These are phyloP conservation scores for Champsocephalus gunnari DNA, from an alignment of 2,797 vertebrate genomes.

Conservation along the genomic window DNA sequence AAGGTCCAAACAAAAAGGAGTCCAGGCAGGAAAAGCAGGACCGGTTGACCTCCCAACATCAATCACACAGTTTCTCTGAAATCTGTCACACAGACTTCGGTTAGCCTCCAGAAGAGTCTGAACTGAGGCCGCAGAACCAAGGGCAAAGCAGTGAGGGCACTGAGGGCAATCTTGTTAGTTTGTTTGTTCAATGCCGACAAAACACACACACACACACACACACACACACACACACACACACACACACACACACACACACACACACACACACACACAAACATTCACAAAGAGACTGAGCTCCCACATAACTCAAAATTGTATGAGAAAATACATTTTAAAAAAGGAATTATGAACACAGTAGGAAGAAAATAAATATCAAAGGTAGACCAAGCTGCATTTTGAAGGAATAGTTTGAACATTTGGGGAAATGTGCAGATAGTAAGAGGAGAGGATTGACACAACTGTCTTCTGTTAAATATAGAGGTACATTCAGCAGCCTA, in stretches of 20 bases:
- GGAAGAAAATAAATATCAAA: conserved; percentile 15
- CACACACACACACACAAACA: conserved; percentile 16
- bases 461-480: not conserved
- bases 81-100: conserved; percentile 44
- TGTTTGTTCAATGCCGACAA: conserved; percentile 43
- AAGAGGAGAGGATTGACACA: not conserved
- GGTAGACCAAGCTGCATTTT: not conserved
- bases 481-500: not conserved
- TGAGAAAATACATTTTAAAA: conserved; percentile 22
- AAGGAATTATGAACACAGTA: not conserved
- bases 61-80: conserved; percentile 44
- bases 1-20: conserved; percentile 39
- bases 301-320: conserved; percentile 1
- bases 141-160: conserved; percentile 57
- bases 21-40: conserved; percentile 25
- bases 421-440: not conserved
- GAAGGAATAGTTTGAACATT: not conserved
- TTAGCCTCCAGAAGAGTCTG: conserved; percentile 30
- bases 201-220: conserved; percentile 29
- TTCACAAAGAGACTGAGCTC: not conserved
- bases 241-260: conserved; percentile 6
- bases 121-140: conserved; percentile 48
- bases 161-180: conserved; percentile 40
- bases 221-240: conserved; percentile 15
- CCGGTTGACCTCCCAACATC: conserved; percentile 46